These are phyloP conservation scores for Drosophila percnosoma DNA, from an alignment of 2,888 invertebrate genomes.

Conservation along the genomic window DNA sequence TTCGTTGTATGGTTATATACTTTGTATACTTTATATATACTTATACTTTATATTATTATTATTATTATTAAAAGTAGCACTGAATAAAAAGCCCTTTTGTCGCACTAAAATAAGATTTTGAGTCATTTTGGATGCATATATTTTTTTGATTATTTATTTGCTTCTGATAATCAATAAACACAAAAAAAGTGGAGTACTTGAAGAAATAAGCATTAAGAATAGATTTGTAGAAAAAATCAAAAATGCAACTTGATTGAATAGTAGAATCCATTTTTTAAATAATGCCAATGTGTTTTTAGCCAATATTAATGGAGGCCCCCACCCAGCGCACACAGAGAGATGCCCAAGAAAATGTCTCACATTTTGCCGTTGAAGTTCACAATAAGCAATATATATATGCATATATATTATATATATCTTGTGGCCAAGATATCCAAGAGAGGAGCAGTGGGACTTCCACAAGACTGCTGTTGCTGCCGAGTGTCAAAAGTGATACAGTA, in stretches of 20 bases:
- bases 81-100: not conserved
- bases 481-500: constrained; percentile 13
- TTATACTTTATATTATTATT: not conserved
- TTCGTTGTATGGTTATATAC: not conserved
- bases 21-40: too few species aligned
- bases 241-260: not conserved
- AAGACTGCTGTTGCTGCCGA: constrained; percentile 19
- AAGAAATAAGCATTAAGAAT: not conserved
- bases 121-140: not conserved
- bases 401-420: constrained; percentile 8
- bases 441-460: constrained; percentile 28
- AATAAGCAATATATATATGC: constrained; percentile 25
- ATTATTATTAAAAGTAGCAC: not conserved
- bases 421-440: constrained; percentile 35
- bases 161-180: not conserved
- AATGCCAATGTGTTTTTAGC: not conserved
- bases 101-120: not conserved
- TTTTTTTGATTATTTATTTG: not conserved
- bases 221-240: not conserved
- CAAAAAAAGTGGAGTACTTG: not conserved
- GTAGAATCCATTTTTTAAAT: not conserved
- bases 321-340: constrained; percentile 1
- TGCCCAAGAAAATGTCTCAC: constrained; percentile 7
- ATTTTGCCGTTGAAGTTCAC: constrained; percentile 42
- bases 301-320: not conserved